phyloP scores from a whole-genome alignment of 2,113 vertebrate genomes.

The Alethe castanea region DNA sequence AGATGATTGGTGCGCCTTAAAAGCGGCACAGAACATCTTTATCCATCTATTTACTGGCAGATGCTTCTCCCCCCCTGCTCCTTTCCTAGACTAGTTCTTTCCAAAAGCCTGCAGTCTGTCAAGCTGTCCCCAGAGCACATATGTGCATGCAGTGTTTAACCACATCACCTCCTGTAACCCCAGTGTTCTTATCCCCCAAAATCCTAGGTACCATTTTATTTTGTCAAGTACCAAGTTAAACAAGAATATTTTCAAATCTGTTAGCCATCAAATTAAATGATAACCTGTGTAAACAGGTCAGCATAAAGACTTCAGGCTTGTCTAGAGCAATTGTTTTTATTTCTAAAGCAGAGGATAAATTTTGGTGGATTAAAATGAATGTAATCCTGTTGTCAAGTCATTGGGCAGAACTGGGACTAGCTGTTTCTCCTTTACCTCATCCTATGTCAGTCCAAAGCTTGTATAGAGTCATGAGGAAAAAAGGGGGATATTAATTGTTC shows the following conservation, averaged over 20 bases:
- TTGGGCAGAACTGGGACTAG: neutral
- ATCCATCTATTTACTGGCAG: conserved; percentile 26
- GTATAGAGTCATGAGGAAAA: neutral
- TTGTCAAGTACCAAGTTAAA: neutral
- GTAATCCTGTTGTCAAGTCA: neutral
- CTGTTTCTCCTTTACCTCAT: neutral
- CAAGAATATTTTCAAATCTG: neutral
- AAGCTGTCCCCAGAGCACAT: neutral
- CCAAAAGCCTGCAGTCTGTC: conserved; percentile 22
- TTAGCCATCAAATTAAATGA: neutral
- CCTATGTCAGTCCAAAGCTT: neutral
- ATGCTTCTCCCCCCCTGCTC: neutral
- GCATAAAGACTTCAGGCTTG: neutral
- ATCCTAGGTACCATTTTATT: neutral
- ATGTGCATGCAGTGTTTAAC: neutral
- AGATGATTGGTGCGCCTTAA: conserved; percentile 34
- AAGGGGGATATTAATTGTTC: neutral
- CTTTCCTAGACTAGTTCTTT: neutral
- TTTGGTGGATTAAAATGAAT: neutral
- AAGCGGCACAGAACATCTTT: conserved; percentile 26
- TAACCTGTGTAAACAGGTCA: neutral
- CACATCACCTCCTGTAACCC: neutral
- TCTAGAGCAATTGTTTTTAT: neutral
- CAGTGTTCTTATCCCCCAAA: neutral
- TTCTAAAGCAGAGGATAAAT: neutral